A percentile compares a stretch with the other conserved stretches of the same genome.
Evolutionary conservation across 2,888 invertebrate genomes (phyloP).

Genomic region (Ctena decussata): DNA sequence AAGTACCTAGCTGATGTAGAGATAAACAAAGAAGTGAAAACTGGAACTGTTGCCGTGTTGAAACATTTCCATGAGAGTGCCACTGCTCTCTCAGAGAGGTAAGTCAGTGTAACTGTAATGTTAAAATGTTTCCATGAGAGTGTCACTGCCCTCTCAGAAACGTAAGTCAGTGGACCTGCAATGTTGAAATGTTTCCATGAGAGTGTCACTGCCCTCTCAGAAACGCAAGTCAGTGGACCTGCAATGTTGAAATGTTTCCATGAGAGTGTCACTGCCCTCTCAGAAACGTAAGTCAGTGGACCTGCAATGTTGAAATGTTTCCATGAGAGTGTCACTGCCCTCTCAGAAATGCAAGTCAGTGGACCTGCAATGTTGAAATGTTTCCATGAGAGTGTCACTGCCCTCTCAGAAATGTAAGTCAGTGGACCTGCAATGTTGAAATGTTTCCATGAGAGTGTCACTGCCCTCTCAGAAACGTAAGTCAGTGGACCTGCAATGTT

Average conservation of each 20-base stretch:
- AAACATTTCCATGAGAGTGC: conserved; percentile 86
- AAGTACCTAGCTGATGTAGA: conserved; percentile 86
- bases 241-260: conserved; percentile 86
- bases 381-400: too few relatives aligned
- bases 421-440: too few relatives aligned
- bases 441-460: too few relatives aligned
- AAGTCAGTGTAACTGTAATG: conserved; percentile 80
- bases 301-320: too few relatives aligned
- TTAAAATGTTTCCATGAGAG: conserved; percentile 86
- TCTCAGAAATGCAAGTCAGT: too few relatives aligned
- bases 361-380: too few relatives aligned
- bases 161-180: conserved; percentile 78
- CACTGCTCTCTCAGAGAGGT: conserved; percentile 83
- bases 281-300: conserved; percentile 83
- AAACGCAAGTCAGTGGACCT: conserved; percentile 80
- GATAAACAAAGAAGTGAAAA: conserved; percentile 82
- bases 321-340: too few relatives aligned
- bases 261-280: conserved; percentile 83
- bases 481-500: too few relatives aligned
- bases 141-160: conserved; percentile 83
- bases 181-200: conserved; percentile 87
- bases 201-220: conserved; percentile 84
- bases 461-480: too few relatives aligned
- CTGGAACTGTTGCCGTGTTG: conserved; percentile 84
- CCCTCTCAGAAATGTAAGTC: too few relatives aligned